These are phyloP conservation scores for Latrodectus hesperus DNA, from an alignment of 2,888 invertebrate genomes.

Conservation along the genomic window DNA sequence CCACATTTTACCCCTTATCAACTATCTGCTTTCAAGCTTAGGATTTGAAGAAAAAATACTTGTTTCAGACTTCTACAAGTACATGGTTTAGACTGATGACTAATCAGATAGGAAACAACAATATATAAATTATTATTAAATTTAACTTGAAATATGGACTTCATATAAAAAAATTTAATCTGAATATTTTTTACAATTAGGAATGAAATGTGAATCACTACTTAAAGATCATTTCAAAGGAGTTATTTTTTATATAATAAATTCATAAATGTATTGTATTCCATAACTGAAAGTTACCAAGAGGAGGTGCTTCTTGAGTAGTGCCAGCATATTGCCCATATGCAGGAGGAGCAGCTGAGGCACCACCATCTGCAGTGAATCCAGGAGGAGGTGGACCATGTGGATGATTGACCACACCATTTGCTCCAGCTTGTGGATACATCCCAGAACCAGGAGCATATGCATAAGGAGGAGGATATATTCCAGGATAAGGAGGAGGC, in stretches of 20 bases:
- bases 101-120: too few species aligned
- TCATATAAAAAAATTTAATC: neutral
- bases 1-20: neutral
- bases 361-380: conserved; percentile 6
- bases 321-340: conserved; percentile 19
- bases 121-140: neutral
- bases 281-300: neutral
- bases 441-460: conserved; percentile 40
- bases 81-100: too few species aligned
- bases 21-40: too few species aligned
- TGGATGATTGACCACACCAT: conserved; percentile 4
- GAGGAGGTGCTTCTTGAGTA: conserved; percentile 26
- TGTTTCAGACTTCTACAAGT: neutral
- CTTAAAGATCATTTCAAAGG: too few species aligned
- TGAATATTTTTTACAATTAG: neutral
- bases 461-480: conserved; percentile 76
- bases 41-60: neutral
- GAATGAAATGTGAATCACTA: neutral
- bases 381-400: conserved; percentile 17
- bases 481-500: conserved; percentile 96
- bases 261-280: neutral
- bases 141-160: too few species aligned
- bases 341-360: conserved; percentile 31
- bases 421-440: conserved; percentile 47
- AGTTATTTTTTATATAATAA: neutral